phyloP scores from a whole-genome alignment of 1,140 invertebrate species.

The Hypsibius dujardini region DNA sequence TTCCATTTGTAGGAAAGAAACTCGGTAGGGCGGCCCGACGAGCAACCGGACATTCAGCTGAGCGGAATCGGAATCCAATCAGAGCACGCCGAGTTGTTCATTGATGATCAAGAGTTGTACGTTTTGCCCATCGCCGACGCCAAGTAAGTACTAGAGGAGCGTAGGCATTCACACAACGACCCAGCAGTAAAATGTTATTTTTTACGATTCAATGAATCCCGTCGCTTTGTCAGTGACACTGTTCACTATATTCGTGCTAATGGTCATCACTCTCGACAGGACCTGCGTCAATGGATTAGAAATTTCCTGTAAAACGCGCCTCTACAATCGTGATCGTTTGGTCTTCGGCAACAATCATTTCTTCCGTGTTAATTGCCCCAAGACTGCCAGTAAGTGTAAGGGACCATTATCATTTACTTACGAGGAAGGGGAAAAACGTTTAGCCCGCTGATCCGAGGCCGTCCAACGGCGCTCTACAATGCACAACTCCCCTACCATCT shows the following conservation, averaged over 20 bases:
- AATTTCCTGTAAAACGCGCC: slow-evolving; percentile 32
- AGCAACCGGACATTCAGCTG: slow-evolving; percentile 77
- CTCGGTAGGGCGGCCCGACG: slow-evolving; percentile 51
- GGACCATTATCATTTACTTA: too few species aligned
- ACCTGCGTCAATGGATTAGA: slow-evolving; percentile 42
- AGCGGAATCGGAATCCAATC: slow-evolving; percentile 80
- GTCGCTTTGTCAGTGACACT: slow-evolving; percentile 18
- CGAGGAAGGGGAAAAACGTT: too few species aligned
- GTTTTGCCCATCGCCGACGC: slow-evolving; percentile 65
- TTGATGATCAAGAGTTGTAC: slow-evolving; percentile 57
- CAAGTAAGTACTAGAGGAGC: slow-evolving; percentile 41
- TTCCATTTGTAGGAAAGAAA: slow-evolving; percentile 51
- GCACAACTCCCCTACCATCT: too few species aligned
- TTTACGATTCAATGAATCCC: slow-evolving; percentile 1
- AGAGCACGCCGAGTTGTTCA: slow-evolving; percentile 72
- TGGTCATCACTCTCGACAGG: slow-evolving; percentile 26
- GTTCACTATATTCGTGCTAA: slow-evolving; percentile 17
- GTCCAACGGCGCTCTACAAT: too few species aligned
- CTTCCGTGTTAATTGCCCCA: slow-evolving; percentile 86
- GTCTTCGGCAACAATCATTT: slow-evolving; percentile 97
- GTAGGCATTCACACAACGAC: too few species aligned
- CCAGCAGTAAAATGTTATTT: too few species aligned
- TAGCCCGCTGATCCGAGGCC: too few species aligned
- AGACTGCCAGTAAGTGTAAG: slow-evolving; percentile 38
- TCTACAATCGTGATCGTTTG: slow-evolving; percentile 83